Percentiles rank a stretch among this genome's conserved stretches.
phyloP scores from a whole-genome alignment of 2,113 vertebrate genomes.

The Jacana jacana region DNA sequence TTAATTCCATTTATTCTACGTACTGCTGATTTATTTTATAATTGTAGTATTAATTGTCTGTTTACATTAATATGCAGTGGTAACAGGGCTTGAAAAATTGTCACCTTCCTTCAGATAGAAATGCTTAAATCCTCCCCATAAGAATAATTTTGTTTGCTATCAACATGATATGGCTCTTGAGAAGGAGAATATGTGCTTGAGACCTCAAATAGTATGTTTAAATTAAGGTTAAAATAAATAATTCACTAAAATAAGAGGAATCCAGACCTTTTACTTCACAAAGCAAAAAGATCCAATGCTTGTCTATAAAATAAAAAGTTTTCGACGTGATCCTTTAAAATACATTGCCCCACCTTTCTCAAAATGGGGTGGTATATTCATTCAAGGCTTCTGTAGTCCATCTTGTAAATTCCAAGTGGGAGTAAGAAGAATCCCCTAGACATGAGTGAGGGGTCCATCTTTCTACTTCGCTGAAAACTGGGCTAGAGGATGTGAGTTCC shows the following conservation, averaged over 20 bases:
- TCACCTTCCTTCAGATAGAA: neutral
- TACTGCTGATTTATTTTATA: neutral
- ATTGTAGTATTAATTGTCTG: neutral
- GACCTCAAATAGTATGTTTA: neutral
- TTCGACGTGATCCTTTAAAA: neutral
- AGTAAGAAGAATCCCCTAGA: neutral
- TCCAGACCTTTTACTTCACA: fast-evolving
- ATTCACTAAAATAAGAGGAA: neutral
- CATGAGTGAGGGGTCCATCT: fast-evolving
- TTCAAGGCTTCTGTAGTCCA: neutral
- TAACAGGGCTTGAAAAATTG: neutral
- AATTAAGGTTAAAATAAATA: neutral
- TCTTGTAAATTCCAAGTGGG: neutral
- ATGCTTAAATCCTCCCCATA: neutral
- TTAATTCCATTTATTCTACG: neutral
- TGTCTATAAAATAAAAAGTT: neutral
- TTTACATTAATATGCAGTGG: neutral
- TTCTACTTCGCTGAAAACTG: neutral
- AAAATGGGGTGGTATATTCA: neutral
- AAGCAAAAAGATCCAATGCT: neutral
- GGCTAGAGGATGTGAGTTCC: neutral
- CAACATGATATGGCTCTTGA: neutral
- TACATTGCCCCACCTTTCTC: neutral
- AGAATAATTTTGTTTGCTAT: neutral
- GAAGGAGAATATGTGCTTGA: neutral